Percentiles rank a stretch among this genome's conserved stretches.
Evolutionary conservation across 2,113 vertebrate species (phyloP).

Genomic region (Jacana jacana): DNA sequence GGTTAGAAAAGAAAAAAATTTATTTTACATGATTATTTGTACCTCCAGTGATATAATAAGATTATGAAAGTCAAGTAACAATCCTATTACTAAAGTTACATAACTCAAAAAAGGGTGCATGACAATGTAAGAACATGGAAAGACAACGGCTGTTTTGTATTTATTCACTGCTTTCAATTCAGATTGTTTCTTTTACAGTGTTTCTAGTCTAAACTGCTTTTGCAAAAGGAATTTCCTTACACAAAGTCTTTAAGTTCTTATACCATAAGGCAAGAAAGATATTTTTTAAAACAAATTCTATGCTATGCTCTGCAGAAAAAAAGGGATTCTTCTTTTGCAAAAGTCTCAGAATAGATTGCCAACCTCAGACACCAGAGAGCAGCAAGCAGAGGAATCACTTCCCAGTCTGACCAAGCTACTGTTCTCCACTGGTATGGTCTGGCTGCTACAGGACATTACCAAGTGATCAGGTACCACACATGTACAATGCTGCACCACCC

Average conservation of each 20-base stretch:
- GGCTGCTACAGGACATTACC: background rate
- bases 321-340: background rate
- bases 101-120: background rate
- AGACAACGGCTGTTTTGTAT: background rate
- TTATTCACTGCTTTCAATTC: background rate
- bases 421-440: background rate
- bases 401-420: background rate
- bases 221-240: background rate
- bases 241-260: background rate
- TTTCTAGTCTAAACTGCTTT: background rate
- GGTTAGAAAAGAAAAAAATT: background rate
- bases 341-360: background rate
- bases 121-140: background rate
- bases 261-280: background rate
- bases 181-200: background rate
- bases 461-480: background rate
- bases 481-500: background rate
- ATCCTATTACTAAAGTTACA: conserved; percentile 14
- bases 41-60: background rate
- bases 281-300: background rate
- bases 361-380: background rate
- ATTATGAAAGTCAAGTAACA: conserved; percentile 43
- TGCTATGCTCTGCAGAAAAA: background rate
- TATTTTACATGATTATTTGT: background rate
- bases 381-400: background rate